phyloP scores from a whole-genome alignment of 2,888 invertebrate genomes.

The Epirrhoe alternata region DNA sequence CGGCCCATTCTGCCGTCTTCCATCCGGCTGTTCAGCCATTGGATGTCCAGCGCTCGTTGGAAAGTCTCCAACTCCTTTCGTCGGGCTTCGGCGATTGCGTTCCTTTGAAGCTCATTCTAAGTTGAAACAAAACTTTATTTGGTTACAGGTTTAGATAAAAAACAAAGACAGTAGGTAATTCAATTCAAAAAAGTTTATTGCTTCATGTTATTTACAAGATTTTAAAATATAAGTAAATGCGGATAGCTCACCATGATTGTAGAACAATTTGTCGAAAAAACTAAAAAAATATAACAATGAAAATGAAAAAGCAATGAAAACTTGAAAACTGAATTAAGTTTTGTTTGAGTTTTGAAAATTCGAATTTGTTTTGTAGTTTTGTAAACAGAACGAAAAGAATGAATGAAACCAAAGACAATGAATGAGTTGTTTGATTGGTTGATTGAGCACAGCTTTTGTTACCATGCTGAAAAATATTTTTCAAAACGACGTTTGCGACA shows the following conservation, averaged over 20 bases:
- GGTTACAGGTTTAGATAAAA: not conserved
- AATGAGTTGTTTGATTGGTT: not conserved
- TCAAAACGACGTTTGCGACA: not conserved
- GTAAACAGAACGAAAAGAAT: conserved; percentile 3
- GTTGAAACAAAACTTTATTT: conserved; percentile 18
- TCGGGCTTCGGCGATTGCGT: conserved; percentile 60
- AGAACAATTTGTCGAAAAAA: conserved; percentile 5
- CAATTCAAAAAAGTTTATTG: no score
- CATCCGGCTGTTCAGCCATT: conserved; percentile 78
- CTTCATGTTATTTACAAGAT: no score
- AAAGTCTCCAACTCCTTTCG: conserved; percentile 62
- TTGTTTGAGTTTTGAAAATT: conserved; percentile 15
- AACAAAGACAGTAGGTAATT: no score
- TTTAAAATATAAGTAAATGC: no score
- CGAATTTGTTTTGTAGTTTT: not conserved
- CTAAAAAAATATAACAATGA: conserved; percentile 1
- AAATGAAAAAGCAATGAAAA: not conserved
- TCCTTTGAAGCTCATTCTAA: conserved; percentile 69
- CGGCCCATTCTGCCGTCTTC: conserved; percentile 76
- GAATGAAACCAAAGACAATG: not conserved
- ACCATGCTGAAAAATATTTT: no score
- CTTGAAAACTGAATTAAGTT: conserved; percentile 1
- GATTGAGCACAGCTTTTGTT: no score
- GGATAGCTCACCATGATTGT: conserved; percentile 12
- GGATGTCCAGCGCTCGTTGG: conserved; percentile 70